Percentiles rank a stretch among this genome's conserved stretches.
Evolutionary conservation across 2,797 vertebrate species (phyloP).

Genomic region (Ficedula albicollis): DNA sequence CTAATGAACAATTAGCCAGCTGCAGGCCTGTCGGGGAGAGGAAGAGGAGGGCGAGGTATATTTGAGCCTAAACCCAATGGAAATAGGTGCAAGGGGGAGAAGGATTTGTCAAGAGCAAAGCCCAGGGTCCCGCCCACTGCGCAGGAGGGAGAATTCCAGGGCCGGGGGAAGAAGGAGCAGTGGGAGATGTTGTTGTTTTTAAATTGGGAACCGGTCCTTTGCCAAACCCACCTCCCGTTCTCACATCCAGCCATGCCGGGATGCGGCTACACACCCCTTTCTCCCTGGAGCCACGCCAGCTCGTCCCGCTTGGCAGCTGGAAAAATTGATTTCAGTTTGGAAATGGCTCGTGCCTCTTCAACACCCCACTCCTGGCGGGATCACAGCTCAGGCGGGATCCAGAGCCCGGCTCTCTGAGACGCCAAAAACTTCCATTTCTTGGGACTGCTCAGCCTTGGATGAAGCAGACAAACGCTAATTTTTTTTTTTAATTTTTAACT

Average conservation of each 20-base stretch:
- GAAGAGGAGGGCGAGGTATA: slow-evolving; percentile 48
- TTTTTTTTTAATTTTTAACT: neutral
- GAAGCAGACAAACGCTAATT: neutral
- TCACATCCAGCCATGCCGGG: slow-evolving; percentile 55
- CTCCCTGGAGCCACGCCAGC: slow-evolving; percentile 69
- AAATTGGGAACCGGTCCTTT: slow-evolving; percentile 24
- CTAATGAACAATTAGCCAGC: slow-evolving; percentile 48
- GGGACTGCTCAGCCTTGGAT: neutral
- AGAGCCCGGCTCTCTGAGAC: neutral
- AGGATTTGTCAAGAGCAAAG: slow-evolving; percentile 37
- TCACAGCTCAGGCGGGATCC: neutral
- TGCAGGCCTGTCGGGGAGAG: slow-evolving; percentile 34
- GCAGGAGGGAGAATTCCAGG: slow-evolving; percentile 47
- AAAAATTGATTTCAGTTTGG: slow-evolving; percentile 69
- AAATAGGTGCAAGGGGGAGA: slow-evolving; percentile 3
- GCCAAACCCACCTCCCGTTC: slow-evolving; percentile 74
- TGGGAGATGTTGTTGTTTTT: slow-evolving; percentile 62
- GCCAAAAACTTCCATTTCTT: neutral
- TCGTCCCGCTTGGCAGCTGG: slow-evolving; percentile 63
- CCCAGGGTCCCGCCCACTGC: slow-evolving; percentile 41
- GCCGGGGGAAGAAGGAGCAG: slow-evolving; percentile 46
- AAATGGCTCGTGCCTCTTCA: slow-evolving; percentile 55
- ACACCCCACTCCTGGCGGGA: neutral
- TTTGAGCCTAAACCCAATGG: slow-evolving; percentile 12
- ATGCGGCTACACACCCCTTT: slow-evolving; percentile 71